Conservation (phyloP, 2,797 vertebrate species). For the Microcaecilia unicolor region DNA sequence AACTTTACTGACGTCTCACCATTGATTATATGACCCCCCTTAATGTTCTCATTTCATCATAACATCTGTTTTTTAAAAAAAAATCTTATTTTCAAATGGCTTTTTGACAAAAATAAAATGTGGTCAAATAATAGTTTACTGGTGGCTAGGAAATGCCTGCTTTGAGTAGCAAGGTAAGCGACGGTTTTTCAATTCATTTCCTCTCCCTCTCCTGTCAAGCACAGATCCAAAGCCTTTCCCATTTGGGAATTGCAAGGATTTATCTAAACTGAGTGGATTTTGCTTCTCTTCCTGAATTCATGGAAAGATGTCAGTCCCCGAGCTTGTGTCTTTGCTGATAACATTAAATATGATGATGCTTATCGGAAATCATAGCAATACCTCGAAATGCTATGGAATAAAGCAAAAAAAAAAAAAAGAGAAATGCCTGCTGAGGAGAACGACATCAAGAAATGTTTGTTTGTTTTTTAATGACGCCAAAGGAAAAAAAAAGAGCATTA, state of each 20-base stretch:
- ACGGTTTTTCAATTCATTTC: conserved; percentile 25
- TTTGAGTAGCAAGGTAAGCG: conserved; percentile 43
- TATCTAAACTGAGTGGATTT: conserved; percentile 61
- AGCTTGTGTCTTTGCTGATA: conserved; percentile 65
- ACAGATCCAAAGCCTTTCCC: conserved; percentile 45
- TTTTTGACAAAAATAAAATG: too few species aligned
- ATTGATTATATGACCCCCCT: conserved; percentile 6
- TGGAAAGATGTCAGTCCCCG: conserved; percentile 63
- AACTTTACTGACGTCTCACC: conserved; percentile 20
- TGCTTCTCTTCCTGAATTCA: conserved; percentile 54
- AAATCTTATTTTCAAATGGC: conserved; percentile 3
- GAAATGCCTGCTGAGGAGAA: conserved; percentile 12
- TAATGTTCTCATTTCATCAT: conserved; percentile 16
- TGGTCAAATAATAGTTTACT: too few species aligned
- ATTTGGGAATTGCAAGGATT: conserved; percentile 58
- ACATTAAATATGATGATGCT: conserved; percentile 55
- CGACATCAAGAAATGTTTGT: conserved; percentile 22
- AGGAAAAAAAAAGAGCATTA: too few species aligned
- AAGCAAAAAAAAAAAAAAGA: conserved; percentile 14
- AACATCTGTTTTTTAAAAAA: neutral
- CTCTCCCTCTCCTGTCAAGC: conserved; percentile 44
- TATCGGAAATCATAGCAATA: conserved; percentile 55
- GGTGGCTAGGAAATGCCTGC: conserved; percentile 14
- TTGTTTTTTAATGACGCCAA: conserved; percentile 30
- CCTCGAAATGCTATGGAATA: conserved; percentile 27